Evolutionary conservation across 2,797 vertebrate species (phyloP).

Genomic region (Nyctalus aviator): DNA sequence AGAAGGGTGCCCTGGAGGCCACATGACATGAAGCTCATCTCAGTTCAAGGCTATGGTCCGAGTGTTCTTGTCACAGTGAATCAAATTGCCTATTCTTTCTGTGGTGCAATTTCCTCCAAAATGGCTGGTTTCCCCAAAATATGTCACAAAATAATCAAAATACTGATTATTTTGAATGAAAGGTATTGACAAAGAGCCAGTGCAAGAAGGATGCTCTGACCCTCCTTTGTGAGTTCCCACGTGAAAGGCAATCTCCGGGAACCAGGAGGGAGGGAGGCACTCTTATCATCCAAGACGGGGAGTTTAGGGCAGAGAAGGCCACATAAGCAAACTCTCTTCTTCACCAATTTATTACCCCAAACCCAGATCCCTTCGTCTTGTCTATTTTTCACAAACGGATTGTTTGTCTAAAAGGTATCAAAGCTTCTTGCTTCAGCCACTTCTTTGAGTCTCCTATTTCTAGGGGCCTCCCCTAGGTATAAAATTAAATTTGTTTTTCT

Average conservation of each 20-base stretch:
- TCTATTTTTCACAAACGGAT: neutral
- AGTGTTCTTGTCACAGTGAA: neutral
- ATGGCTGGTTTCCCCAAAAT: neutral
- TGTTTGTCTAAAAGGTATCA: neutral
- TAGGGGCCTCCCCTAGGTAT: neutral
- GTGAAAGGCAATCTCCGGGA: neutral
- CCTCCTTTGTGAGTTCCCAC: neutral
- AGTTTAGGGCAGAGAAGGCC: neutral
- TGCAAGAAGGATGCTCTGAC: neutral
- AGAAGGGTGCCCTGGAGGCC: neutral
- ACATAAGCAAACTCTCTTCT: neutral
- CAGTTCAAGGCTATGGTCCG: neutral
- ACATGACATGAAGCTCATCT: neutral
- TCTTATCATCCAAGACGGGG: neutral
- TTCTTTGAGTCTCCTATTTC: constrained; percentile 15
- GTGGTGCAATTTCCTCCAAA: neutral
- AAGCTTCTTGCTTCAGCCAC: neutral
- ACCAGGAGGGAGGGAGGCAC: neutral
- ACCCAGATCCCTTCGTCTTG: neutral
- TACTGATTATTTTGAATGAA: neutral
- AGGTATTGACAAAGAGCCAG: neutral
- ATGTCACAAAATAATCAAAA: no score
- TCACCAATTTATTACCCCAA: neutral
- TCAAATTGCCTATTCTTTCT: neutral
- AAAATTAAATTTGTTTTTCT: neutral